Evolutionary conservation across 2,888 invertebrate genomes (phyloP).

Genomic region (Oligia fasciuncula): DNA sequence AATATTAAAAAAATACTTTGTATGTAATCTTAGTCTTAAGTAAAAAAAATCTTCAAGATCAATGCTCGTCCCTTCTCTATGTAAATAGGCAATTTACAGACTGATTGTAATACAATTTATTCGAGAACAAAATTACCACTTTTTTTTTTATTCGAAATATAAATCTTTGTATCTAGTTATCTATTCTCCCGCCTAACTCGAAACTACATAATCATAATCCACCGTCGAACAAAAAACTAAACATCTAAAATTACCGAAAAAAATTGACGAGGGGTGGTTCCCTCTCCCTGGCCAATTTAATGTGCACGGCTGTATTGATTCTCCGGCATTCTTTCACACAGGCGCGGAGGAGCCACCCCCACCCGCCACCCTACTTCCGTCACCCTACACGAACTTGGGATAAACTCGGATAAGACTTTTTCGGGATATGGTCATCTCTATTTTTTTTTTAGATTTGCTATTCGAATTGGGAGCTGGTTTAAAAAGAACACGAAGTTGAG

Average conservation of each 20-base stretch:
- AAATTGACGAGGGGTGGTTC: slow-evolving; percentile 75
- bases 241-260: slow-evolving; percentile 74
- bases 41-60: background rate
- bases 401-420: slow-evolving; percentile 84
- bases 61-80: too few relatives aligned
- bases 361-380: slow-evolving; percentile 63
- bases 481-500: background rate
- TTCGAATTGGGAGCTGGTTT: slow-evolving; percentile 24
- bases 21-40: background rate
- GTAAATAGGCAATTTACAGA: background rate
- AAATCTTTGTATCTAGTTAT: background rate
- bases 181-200: background rate
- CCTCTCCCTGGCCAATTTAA: slow-evolving; percentile 86
- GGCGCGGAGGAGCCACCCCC: slow-evolving; percentile 79
- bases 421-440: slow-evolving; percentile 71
- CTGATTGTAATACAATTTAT: background rate
- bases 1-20: too few relatives aligned
- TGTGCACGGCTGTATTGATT: slow-evolving; percentile 89
- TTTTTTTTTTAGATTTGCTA: slow-evolving; percentile 7
- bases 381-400: slow-evolving; percentile 77
- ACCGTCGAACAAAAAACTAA: slow-evolving; percentile 30
- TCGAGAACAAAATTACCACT: background rate
- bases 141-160: background rate
- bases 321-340: slow-evolving; percentile 89
- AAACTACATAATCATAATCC: slow-evolving; percentile 41